Percentiles rank a stretch among this genome's conserved stretches.
phyloP scores from a whole-genome alignment of 2,113 vertebrate genomes.

The Callipepla californica region DNA sequence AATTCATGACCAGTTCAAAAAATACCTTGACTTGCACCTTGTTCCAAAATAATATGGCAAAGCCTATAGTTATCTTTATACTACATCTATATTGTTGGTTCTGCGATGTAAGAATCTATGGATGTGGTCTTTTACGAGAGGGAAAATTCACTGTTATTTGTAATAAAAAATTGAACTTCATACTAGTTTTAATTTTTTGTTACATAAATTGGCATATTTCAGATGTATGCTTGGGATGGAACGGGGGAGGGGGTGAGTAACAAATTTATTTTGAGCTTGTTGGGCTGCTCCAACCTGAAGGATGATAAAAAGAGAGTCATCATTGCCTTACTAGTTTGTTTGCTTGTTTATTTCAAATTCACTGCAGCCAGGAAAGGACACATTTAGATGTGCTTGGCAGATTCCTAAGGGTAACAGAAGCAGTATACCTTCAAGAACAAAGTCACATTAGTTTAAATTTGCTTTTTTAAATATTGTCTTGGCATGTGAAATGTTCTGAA shows the following conservation, averaged over 20 bases:
- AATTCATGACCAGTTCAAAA: background rate
- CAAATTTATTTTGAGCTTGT: background rate
- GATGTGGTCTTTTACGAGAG: background rate
- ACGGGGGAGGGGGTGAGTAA: background rate
- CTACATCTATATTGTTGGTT: background rate
- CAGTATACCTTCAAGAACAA: slow-evolving; percentile 47
- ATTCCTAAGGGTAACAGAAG: slow-evolving; percentile 3
- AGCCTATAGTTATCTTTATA: background rate
- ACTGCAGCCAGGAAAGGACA: background rate
- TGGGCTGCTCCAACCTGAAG: background rate
- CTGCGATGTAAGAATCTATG: background rate
- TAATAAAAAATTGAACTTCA: background rate
- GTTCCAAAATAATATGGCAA: background rate
- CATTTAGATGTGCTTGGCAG: slow-evolving; percentile 3
- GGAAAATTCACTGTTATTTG: background rate
- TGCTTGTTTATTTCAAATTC: slow-evolving; percentile 40
- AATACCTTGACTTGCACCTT: background rate
- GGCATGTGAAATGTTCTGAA: slow-evolving; percentile 41
- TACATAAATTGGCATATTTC: background rate
- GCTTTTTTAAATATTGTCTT: slow-evolving; percentile 54
- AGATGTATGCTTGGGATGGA: background rate
- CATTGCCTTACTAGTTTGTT: background rate
- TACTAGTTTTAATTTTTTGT: background rate
- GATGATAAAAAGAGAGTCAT: background rate
- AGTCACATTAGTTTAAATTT: slow-evolving; percentile 68